phyloP scores from a whole-genome alignment of 2,797 vertebrate genomes.

The Lemur catta region DNA sequence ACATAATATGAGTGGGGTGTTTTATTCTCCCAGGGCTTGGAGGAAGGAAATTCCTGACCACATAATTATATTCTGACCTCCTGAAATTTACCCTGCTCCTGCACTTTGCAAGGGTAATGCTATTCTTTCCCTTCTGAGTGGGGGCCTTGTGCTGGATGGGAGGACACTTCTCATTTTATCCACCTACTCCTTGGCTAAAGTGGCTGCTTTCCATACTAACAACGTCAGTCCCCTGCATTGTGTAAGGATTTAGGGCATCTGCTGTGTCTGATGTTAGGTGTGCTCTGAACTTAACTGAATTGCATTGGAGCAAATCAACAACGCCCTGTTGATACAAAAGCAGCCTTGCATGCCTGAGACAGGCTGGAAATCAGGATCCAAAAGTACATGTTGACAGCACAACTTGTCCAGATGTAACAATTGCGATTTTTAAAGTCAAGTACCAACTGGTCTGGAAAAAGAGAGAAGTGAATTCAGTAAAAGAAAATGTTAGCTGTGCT shows the following conservation, averaged over 20 bases:
- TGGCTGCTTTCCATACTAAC: background rate
- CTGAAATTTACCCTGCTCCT: background rate
- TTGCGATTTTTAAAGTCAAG: background rate
- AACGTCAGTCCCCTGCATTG: background rate
- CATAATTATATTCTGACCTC: conserved; percentile 38
- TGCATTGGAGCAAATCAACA: background rate
- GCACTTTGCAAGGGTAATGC: background rate
- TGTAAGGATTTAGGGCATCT: background rate
- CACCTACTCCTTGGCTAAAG: background rate
- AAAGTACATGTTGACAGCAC: background rate
- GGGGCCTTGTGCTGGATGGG: background rate
- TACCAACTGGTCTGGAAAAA: background rate
- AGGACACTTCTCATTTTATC: background rate
- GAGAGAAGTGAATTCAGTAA: background rate
- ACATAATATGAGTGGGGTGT: background rate
- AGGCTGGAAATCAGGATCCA: background rate
- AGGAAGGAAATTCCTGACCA: background rate
- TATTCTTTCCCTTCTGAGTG: background rate
- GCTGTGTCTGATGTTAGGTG: background rate
- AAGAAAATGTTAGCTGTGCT: background rate
- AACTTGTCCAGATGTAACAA: background rate
- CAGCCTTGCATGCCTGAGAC: background rate
- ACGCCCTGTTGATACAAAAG: background rate
- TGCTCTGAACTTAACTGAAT: background rate
- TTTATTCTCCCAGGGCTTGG: background rate